Base-by-base conservation (phyloP, 2,888 invertebrate genomes). In the Hirtodrosophila histrioides region DNA sequence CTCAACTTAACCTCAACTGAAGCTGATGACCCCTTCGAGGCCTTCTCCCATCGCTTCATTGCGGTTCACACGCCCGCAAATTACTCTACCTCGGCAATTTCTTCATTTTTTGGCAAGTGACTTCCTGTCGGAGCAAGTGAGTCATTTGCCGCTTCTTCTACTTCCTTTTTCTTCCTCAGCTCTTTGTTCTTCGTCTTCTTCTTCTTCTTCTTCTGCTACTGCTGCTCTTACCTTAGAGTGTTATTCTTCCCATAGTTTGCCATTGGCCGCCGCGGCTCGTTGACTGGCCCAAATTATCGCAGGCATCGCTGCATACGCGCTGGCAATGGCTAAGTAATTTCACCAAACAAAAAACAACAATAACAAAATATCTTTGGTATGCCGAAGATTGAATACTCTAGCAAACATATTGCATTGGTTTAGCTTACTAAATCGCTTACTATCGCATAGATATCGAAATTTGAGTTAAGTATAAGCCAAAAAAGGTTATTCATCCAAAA, bases 61-160 rank as follows among this genome's bases (percentile, higher is more conserved):
- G 56, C 39, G 69, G 69, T 69, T 70, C 64, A 64, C 70, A 69
- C 70, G 70, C 64, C 64, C 70, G 64, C 64, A 71, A 71, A 69
- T 71, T 56, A 69, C 64, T 65, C 69, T 53, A 71, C 48, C 64
- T 9, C 45, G 45, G 6, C 27, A 27, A 24, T 11, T 23, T 33
- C n/a, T 43, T 24, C 17, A 11, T 49, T 57, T 58, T 61, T 65
- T 61, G 54, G 63, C 63, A 65, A 65, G 48, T 57, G 24, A 57
- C 57, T 67, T 67, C 67, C 67, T 64, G 65, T 61, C 12, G 10
- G n/a, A n/a, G 10, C 35, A 37, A 54, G 51, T 66, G 64, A 67
- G 48, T 67, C 64, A 67, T 46, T 64, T 53, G 41, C 67, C 12
- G 39, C 3, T 12, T 48, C 54, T 31, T 8, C 31, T 45, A 45